Evolutionary conservation across 2,888 invertebrate species (phyloP).

Genomic region (Cephus nigrinus): DNA sequence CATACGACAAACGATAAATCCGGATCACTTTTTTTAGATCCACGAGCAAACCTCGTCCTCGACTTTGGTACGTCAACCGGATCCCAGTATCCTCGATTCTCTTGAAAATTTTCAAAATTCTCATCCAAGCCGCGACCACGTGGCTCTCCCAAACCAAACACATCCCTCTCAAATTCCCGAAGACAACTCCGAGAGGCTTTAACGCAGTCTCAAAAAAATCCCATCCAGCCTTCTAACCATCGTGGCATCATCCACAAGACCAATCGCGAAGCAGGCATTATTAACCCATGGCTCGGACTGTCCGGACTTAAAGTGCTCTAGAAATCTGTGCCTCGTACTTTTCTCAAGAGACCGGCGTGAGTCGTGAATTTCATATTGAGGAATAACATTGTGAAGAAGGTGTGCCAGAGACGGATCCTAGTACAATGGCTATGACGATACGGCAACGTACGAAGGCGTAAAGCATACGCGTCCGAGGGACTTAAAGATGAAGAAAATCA

Average conservation of each 20-base stretch:
- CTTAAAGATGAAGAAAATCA: neutral
- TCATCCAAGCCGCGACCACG: neutral
- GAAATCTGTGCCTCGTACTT: neutral
- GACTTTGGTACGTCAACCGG: neutral
- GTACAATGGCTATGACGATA: neutral
- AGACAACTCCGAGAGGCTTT: neutral
- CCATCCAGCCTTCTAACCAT: neutral
- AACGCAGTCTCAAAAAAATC: neutral
- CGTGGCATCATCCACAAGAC: neutral
- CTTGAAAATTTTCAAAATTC: neutral
- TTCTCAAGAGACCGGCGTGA: neutral
- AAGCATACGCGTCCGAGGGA: neutral
- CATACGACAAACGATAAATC: too few relatives aligned
- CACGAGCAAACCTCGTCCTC: neutral
- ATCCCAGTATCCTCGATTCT: neutral
- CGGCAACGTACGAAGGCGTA: neutral
- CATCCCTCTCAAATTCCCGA: neutral
- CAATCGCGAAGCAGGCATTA: neutral
- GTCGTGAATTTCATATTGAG: neutral
- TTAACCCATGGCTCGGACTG: slow-evolving; percentile 3
- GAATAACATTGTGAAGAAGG: neutral
- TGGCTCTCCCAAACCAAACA: neutral
- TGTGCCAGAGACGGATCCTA: neutral
- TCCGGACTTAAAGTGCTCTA: slow-evolving; percentile 1
- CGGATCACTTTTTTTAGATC: neutral